These are phyloP conservation scores for Gallinago stenura DNA, from an alignment of 2,797 vertebrate species.

Conservation along the genomic window DNA sequence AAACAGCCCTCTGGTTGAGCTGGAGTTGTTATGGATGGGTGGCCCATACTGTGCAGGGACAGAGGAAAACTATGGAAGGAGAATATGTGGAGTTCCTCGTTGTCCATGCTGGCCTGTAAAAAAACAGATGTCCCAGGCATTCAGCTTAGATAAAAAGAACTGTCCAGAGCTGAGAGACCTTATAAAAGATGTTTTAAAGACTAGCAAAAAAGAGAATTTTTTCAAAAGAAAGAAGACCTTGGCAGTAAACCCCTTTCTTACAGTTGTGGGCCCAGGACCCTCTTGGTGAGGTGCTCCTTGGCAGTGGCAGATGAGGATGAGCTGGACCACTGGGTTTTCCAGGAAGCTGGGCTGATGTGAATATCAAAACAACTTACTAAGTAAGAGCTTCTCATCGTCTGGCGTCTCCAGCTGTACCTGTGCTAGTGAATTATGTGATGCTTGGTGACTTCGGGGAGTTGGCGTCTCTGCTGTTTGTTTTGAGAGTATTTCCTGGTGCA, in stretches of 20 bases:
- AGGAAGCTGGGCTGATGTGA: not conserved
- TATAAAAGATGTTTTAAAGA: not conserved
- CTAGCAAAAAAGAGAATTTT: not conserved
- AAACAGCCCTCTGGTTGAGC: not conserved
- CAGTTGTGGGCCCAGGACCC: not conserved
- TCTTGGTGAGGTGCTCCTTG: fast-evolving
- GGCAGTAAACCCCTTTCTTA: not conserved
- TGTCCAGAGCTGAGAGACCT: not conserved
- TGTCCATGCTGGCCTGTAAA: not conserved
- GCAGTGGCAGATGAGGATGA: not conserved
- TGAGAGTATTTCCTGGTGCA: not conserved
- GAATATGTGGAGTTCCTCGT: not conserved
- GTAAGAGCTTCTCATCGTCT: not conserved
- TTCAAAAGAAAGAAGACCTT: not conserved
- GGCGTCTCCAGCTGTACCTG: not conserved
- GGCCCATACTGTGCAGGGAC: fast-evolving
- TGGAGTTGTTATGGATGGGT: not conserved
- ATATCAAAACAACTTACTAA: not conserved
- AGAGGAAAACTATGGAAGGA: not conserved
- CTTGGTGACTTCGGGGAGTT: not conserved
- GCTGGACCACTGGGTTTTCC: not conserved
- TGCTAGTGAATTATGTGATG: fast-evolving
- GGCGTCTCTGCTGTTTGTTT: not conserved
- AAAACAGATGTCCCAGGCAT: not conserved
- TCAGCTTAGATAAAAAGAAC: not conserved